These are phyloP conservation scores for Ylistrum balloti DNA, from an alignment of 1,140 invertebrate genomes.

Conservation along the genomic window DNA sequence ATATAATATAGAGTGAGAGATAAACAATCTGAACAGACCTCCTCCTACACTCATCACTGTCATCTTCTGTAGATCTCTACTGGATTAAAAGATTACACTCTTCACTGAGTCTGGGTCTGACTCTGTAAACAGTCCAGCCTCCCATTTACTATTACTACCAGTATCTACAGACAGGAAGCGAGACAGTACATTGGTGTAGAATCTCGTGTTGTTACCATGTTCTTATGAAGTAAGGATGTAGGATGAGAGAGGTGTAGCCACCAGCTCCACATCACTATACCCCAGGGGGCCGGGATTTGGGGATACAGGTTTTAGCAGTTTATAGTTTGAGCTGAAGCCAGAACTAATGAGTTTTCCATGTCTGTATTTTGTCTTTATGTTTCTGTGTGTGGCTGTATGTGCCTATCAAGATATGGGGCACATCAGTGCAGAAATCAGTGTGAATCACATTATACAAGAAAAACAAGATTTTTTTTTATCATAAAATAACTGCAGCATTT, in stretches of 20 bases:
- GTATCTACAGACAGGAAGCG: no score
- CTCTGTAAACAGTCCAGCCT: no score
- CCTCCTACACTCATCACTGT: no score
- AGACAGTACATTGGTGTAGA: no score
- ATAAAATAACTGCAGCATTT: no score
- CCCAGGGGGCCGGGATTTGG: conserved; percentile 29
- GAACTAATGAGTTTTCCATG: conserved; percentile 36
- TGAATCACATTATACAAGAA: neutral
- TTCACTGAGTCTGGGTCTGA: no score
- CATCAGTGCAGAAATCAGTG: neutral
- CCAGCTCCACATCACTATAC: neutral
- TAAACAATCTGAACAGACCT: no score
- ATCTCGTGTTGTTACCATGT: neutral
- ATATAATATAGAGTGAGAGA: no score
- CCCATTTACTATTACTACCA: no score
- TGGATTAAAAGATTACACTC: no score
- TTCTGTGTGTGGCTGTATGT: neutral
- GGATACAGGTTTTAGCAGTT: neutral
- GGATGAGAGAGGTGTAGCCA: neutral
- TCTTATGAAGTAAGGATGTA: neutral
- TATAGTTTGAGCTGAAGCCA: neutral
- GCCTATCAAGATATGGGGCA: neutral
- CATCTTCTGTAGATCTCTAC: no score
- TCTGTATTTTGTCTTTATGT: neutral
- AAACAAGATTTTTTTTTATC: no score